Conservation (phyloP, 1,140 invertebrate species). For the Brachionus manjavacas region DNA sequence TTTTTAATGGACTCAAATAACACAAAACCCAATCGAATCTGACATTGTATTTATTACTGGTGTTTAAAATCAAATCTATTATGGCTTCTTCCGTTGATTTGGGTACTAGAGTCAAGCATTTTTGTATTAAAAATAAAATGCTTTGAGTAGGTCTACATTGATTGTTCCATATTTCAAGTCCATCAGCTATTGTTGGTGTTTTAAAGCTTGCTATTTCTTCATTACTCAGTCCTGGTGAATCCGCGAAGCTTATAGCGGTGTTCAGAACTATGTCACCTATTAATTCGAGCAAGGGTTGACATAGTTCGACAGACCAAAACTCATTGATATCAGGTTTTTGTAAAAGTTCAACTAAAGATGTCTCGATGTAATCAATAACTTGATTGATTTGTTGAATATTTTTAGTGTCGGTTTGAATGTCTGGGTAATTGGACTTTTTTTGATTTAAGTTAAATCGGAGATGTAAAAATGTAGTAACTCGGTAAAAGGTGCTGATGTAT, state of each 20-base stretch:
- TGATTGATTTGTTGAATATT: slow-evolving; percentile 40
- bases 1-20: slow-evolving; percentile 24
- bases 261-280: slow-evolving; percentile 14
- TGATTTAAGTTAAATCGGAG: slow-evolving; percentile 34
- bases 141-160: slow-evolving; percentile 38
- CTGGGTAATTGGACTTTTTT: slow-evolving; percentile 23
- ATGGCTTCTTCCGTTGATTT: background rate
- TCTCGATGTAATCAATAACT: slow-evolving; percentile 21
- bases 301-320: slow-evolving; percentile 15
- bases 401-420: slow-evolving; percentile 8
- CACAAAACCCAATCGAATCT: slow-evolving; percentile 26
- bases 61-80: background rate
- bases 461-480: slow-evolving; percentile 17
- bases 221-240: background rate
- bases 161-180: slow-evolving; percentile 39
- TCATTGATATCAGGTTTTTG: slow-evolving; percentile 11
- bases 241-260: background rate
- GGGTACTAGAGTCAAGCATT: background rate
- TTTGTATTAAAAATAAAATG: slow-evolving; percentile 2
- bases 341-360: background rate
- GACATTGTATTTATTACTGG: background rate
- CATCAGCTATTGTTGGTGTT: background rate
- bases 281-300: background rate
- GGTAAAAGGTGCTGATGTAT: slow-evolving; percentile 37
- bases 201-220: slow-evolving; percentile 29